Base-by-base conservation (phyloP, 2,797 vertebrate genomes). In the Melopsittacus undulatus region DNA sequence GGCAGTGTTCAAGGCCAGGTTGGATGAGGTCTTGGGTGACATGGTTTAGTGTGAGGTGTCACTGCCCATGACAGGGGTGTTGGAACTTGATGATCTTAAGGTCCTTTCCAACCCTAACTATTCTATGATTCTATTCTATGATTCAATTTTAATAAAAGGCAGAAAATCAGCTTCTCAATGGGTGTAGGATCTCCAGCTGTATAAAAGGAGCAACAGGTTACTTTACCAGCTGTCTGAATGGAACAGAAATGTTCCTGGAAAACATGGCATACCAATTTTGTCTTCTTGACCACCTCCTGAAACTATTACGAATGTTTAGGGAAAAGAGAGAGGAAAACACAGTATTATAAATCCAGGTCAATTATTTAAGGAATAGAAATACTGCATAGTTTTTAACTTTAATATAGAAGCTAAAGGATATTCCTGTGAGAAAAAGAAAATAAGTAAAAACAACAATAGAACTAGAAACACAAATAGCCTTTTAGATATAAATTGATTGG, bases 401-500 rank as follows among this genome's bases (percentile, higher is more conserved):
- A 22, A 40, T 30, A 27, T 6, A 34, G 7, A 38, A 83, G 20
- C 5, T 70, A 73, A 75, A 84, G 29, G 27, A 75, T 73, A 82
- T 46, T 81, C 59, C 19, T 42, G 21, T 62, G 21, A 56, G 30
- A 76, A 77, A 56, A 79, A 70, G 2, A 3, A 38, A 89, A 34
- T 7, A 52, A 46, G 4, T 22, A 48, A 83, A 92, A 89, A 1
- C 6, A 66, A 19, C 62, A 42, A 42, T 24, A 82, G 23, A 73
- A 14, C 17, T 54, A 87, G n/a, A 66, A 87, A 74, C 11, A 68
- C 24, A 87, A 81, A 87, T 17, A 69, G 11, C 5, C 22, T 72
- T 88, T 78, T 72, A 91, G 32, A 72, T 52, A 81, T 32, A 79
- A 87, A 89, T 66, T 69, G 62, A 66, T 46, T 87, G 38, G 38